phyloP scores from a whole-genome alignment of 2,797 vertebrate genomes.

The Triplophysa bombifrons region DNA sequence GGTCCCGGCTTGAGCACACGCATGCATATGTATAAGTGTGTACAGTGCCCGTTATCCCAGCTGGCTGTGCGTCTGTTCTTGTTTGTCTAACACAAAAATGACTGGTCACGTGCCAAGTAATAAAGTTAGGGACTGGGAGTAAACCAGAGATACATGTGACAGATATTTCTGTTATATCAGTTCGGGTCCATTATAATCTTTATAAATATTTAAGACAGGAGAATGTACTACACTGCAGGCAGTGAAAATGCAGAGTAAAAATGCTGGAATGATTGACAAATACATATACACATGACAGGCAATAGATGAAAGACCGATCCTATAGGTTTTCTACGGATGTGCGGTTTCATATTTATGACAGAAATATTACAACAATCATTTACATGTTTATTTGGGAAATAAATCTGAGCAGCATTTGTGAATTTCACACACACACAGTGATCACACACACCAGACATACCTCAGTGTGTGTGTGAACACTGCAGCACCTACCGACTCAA shows the following conservation, averaged over 20 bases:
- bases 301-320: background rate
- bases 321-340: background rate
- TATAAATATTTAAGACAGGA: background rate
- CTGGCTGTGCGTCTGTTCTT: slow-evolving; percentile 11
- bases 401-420: background rate
- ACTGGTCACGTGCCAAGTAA: background rate
- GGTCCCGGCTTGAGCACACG: slow-evolving; percentile 11
- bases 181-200: background rate
- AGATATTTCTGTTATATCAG: background rate
- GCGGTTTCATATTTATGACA: background rate
- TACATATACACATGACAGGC: background rate
- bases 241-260: background rate
- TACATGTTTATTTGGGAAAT: slow-evolving; percentile 17
- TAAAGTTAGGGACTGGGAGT: background rate
- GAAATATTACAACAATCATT: slow-evolving; percentile 11
- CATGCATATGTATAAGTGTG: slow-evolving; percentile 36
- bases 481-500: slow-evolving; percentile 38
- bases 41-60: slow-evolving; percentile 30
- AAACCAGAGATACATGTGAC: background rate
- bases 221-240: background rate
- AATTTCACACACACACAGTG: background rate
- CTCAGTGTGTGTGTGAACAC: background rate
- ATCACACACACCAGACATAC: slow-evolving; percentile 7
- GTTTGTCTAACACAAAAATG: slow-evolving; percentile 13
- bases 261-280: background rate